Evolutionary conservation across 2,113 vertebrate species (phyloP).

Genomic region (Podarcis raffonei): DNA sequence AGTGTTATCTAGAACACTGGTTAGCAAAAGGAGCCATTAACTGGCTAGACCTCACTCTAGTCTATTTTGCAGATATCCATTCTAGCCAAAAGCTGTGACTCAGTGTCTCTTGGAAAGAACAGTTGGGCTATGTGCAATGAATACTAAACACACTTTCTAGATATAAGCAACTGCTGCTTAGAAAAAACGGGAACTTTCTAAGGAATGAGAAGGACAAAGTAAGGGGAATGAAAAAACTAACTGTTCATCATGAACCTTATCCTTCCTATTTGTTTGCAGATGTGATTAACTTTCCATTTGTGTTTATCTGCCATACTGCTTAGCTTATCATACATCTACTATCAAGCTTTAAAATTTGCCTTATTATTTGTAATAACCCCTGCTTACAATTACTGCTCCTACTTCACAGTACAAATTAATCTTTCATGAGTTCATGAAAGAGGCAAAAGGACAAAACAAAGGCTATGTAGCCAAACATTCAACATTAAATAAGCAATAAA

Average conservation of each 20-base stretch:
- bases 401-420: neutral
- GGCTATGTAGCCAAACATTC: neutral
- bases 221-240: neutral
- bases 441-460: neutral
- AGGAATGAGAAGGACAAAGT: slow-evolving; percentile 3
- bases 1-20: neutral
- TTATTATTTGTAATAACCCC: neutral
- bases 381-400: neutral
- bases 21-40: neutral
- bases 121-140: slow-evolving; percentile 2
- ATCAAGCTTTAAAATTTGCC: neutral
- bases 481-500: neutral
- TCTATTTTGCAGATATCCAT: neutral
- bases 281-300: neutral
- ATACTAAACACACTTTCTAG: slow-evolving; percentile 10
- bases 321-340: neutral
- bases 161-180: neutral
- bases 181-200: slow-evolving; percentile 6
- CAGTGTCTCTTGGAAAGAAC: slow-evolving; percentile 1
- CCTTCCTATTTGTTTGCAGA: neutral
- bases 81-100: slow-evolving; percentile 9
- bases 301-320: neutral
- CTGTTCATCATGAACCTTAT: neutral
- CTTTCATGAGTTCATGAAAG: neutral
- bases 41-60: neutral